Evolutionary conservation across 2,888 invertebrate species (phyloP).

Genomic region (Thera obeliscata): DNA sequence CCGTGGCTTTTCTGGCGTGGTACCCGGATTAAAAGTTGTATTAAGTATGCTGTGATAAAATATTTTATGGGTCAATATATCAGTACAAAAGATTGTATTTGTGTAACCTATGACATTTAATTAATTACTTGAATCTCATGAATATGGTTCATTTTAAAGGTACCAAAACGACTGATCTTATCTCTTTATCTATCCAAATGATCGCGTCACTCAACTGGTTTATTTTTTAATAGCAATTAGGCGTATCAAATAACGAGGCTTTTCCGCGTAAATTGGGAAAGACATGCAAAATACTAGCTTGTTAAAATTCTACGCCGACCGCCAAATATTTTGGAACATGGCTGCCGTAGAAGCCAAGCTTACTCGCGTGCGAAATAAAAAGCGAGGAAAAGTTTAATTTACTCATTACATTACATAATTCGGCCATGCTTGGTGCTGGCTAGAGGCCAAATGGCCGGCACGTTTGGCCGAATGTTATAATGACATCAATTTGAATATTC

Average conservation of each 20-base stretch:
- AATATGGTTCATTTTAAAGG: constrained; percentile 3
- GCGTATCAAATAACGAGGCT: not conserved
- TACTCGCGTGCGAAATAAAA: constrained; percentile 67
- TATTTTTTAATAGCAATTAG: not conserved
- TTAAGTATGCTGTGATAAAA: too few relatives aligned
- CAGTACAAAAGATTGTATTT: too few relatives aligned
- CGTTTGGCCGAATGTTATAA: constrained; percentile 81
- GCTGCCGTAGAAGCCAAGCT: constrained; percentile 51
- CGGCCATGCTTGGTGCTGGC: constrained; percentile 70
- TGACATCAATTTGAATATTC: constrained; percentile 85
- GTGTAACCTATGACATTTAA: constrained; percentile 6
- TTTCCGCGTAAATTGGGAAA: constrained; percentile 2
- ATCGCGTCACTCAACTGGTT: constrained; percentile 14
- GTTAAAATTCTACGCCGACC: constrained; percentile 48
- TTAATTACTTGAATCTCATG: constrained; percentile 14
- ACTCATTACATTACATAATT: constrained; percentile 79
- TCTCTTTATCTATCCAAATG: constrained; percentile 18
- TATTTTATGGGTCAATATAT: too few relatives aligned
- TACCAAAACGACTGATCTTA: constrained; percentile 11
- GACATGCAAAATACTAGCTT: constrained; percentile 48
- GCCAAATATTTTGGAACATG: constrained; percentile 49
- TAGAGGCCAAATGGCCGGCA: constrained; percentile 76
- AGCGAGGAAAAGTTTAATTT: constrained; percentile 70
- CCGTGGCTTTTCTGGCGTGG: not conserved
- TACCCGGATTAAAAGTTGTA: too few relatives aligned